Evolutionary conservation across 2,113 vertebrate genomes (phyloP), one percentile per base, ranked within the genome.

Genomic region (Myotis brandtii): DNA sequence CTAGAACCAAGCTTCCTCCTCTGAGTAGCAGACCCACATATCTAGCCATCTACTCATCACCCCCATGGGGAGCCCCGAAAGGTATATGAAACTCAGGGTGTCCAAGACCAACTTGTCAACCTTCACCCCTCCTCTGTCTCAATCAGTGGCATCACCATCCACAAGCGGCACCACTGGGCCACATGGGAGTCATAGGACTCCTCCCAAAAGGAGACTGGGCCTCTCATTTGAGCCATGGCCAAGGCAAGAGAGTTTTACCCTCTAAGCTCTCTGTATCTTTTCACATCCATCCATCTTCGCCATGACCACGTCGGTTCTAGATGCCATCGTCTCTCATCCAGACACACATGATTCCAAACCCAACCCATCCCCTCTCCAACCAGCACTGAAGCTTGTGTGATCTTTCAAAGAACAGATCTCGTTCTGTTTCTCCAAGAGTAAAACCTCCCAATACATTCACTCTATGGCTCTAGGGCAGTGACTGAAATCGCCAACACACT

Each of bases 271-370:
- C 7, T 43, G 70, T 17, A 0, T 32, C 43, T 56, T 17, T 30
- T 20, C 40, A 2, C 18, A 6, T 62, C 10, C 16, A 27, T 3
- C 43, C 3, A 11, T 0, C 2, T 2, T 14, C 0, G 30, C 21
- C 16, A 6, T 16, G 21, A 4, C 37, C 9, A 4, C 18, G 5
- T 27, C 56, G 2, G 37, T 12, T 70, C 40, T 20, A 23, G 59
- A 46, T 4, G 12, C 21, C 23, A 12, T 48, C 25, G 2, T 3
- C 10, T 82, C 64, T 14, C 12, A 8, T 0, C 14, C 34, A 27
- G 43, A 34, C 13, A 48, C 16, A 1, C 9, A 1, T 3, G 43
- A 69, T 23, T 62, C 12, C 25, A 54, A 48, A 6, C 5, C 9
- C 3, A 23, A 1, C 0, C 2, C 20, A 32, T 14, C 4, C 23